Evolutionary conservation across 2,888 invertebrate species (phyloP).

Genomic region (Ormyrus pomaceus): DNA sequence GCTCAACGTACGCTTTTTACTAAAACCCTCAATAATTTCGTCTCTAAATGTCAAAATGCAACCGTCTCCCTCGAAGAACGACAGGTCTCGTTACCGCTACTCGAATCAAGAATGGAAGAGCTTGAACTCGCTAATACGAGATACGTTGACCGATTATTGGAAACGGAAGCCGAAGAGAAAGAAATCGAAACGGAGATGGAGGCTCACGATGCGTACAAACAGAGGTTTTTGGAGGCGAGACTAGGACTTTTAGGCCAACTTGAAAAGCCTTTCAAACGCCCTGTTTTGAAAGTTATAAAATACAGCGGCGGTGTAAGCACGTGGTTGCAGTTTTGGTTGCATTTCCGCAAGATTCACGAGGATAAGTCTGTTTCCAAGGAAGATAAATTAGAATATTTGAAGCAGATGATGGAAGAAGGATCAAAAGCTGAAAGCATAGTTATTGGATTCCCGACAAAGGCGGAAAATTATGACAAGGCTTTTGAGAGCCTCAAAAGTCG

Average conservation of each 20-base stretch:
- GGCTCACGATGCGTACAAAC: conserved; percentile 48
- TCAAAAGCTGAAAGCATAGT: conserved; percentile 61
- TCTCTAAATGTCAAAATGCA: neutral
- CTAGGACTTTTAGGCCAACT: neutral
- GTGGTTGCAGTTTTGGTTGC: conserved; percentile 63
- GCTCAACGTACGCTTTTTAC: neutral
- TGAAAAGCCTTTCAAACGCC: conserved; percentile 44
- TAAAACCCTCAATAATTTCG: neutral
- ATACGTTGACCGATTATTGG: conserved; percentile 36
- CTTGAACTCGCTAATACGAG: conserved; percentile 48
- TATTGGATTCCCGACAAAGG: conserved; percentile 59
- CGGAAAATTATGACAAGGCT: conserved; percentile 59
- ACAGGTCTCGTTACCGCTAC: conserved; percentile 39
- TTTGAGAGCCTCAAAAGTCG: neutral
- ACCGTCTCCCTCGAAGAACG: neutral
- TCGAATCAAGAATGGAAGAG: conserved; percentile 49
- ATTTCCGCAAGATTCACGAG: conserved; percentile 62
- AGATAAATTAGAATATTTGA: conserved; percentile 63
- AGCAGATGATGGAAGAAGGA: conserved; percentile 54
- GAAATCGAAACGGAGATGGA: conserved; percentile 1
- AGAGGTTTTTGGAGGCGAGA: conserved; percentile 24
- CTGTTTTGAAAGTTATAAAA: conserved; percentile 59
- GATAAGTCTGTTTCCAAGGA: conserved; percentile 53
- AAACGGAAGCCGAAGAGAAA: neutral
- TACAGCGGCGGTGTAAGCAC: conserved; percentile 59